Conservation (phyloP, 2,888 invertebrate species). For the Tortrix viridana region DNA sequence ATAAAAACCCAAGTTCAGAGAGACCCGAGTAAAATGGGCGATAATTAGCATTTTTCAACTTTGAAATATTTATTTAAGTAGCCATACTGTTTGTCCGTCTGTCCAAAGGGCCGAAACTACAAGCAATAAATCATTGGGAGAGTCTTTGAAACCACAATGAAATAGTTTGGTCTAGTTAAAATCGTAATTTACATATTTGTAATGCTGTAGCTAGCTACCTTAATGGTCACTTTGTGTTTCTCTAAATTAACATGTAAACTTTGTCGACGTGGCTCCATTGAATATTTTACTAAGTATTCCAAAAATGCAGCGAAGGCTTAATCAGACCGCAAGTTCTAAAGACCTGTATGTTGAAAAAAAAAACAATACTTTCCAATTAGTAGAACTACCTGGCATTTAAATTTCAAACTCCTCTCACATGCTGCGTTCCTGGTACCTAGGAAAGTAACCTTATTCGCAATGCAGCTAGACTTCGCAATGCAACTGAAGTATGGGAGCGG, state of each 20-base stretch:
- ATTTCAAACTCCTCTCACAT: conserved; percentile 30
- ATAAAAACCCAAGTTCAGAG: conserved; percentile 35
- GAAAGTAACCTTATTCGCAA: conserved; percentile 42
- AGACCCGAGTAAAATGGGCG: conserved; percentile 29
- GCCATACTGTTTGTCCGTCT: conserved; percentile 60
- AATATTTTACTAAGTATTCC: conserved; percentile 5
- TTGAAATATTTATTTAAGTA: conserved; percentile 73
- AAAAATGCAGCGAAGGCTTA: conserved; percentile 5
- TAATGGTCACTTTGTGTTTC: conserved; percentile 32
- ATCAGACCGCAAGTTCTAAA: conserved; percentile 8
- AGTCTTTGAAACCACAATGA: conserved; percentile 49
- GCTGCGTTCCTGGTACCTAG: conserved; percentile 31
- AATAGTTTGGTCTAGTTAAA: conserved; percentile 38
- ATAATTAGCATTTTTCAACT: conserved; percentile 61
- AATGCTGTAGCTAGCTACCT: conserved; percentile 26
- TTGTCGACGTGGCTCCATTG: conserved; percentile 21
- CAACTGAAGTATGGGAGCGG: conserved; percentile 39
- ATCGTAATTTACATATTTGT: conserved; percentile 36
- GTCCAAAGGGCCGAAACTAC: conserved; percentile 61
- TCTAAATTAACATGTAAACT: conserved; percentile 36
- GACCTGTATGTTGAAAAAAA: conserved; percentile 9
- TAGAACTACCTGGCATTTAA: conserved; percentile 29
- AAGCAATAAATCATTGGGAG: conserved; percentile 54
- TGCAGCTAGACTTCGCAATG: conserved; percentile 39
- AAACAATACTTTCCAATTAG: conserved; percentile 22